Evolutionary conservation across 64 coral and sea anemone genomes (phyloP).

Genomic region (Astreopora myriophthalma): DNA sequence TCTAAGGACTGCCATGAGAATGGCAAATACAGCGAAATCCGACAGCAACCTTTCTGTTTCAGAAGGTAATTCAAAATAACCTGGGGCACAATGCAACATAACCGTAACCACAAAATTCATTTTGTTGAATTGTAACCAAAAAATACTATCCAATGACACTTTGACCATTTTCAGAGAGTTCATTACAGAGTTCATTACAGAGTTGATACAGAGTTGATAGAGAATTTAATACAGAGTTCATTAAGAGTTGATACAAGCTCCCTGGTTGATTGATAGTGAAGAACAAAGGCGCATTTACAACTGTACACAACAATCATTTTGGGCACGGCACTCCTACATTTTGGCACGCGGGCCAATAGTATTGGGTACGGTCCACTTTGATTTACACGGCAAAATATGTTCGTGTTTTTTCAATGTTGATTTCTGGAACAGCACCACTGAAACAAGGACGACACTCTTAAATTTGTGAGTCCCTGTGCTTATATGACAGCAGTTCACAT

Average conservation of each 20-base stretch:
- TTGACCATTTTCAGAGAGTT: background rate
- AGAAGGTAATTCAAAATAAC: background rate
- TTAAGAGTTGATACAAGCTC: background rate
- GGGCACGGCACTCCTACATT: background rate
- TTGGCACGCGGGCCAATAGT: background rate
- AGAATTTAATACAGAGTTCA: too few relatives aligned
- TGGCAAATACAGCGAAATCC: background rate
- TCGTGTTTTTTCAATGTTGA: slow-evolving; percentile 14
- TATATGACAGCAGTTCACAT: background rate
- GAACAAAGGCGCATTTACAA: background rate
- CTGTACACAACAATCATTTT: background rate
- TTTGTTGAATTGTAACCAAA: background rate
- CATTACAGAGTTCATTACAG: too few relatives aligned
- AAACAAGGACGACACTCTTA: slow-evolving; percentile 5
- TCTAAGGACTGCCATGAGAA: background rate
- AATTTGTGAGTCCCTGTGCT: background rate
- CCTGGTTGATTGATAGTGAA: background rate
- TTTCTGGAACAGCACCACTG: slow-evolving; percentile 8
- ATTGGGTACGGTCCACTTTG: background rate
- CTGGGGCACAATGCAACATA: background rate
- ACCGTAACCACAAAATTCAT: background rate
- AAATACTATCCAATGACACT: background rate
- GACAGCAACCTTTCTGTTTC: background rate
- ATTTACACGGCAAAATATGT: slow-evolving; percentile 7
- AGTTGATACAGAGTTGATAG: background rate